phyloP scores from a whole-genome alignment of 30 jellyfish, hydroid and myxozoan species.

The Hydractinia symbiolongicarpus region DNA sequence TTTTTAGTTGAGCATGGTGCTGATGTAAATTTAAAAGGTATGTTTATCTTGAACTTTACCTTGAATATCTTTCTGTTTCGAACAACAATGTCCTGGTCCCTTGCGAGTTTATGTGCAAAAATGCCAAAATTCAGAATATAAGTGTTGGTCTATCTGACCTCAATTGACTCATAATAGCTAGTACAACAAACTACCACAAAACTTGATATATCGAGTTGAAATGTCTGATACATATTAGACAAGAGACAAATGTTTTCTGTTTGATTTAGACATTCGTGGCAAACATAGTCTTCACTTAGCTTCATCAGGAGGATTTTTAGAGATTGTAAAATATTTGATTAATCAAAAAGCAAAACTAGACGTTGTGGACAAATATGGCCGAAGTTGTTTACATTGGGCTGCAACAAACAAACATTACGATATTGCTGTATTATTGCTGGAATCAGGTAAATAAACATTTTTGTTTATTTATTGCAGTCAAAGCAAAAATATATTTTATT shows the following conservation, averaged over 20 bases:
- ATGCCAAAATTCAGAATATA: no score
- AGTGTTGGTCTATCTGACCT: no score
- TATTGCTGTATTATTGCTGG: slow-evolving; percentile 32
- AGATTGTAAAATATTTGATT: slow-evolving; percentile 35
- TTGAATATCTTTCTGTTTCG: no score
- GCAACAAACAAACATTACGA: slow-evolving; percentile 38
- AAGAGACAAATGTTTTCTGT: not conserved
- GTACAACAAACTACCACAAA: no score
- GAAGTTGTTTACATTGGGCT: slow-evolving; percentile 77
- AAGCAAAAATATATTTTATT: not conserved
- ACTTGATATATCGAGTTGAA: not conserved
- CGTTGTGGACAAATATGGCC: slow-evolving; percentile 41
- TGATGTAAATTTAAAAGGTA: slow-evolving; percentile 53
- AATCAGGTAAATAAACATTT: slow-evolving; percentile 11
- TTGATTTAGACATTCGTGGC: slow-evolving; percentile 43
- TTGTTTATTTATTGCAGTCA: not conserved
- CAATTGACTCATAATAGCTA: no score
- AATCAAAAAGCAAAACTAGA: slow-evolving; percentile 31
- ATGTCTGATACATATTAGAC: not conserved
- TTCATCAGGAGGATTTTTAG: slow-evolving; percentile 37
- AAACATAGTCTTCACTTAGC: slow-evolving; percentile 57
- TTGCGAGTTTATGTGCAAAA: no score
- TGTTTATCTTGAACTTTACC: not conserved
- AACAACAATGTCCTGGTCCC: no score
- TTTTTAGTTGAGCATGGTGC: slow-evolving; percentile 55